Conservation (phyloP, 1,140 invertebrate genomes). For the Trigoniulus corallinus region DNA sequence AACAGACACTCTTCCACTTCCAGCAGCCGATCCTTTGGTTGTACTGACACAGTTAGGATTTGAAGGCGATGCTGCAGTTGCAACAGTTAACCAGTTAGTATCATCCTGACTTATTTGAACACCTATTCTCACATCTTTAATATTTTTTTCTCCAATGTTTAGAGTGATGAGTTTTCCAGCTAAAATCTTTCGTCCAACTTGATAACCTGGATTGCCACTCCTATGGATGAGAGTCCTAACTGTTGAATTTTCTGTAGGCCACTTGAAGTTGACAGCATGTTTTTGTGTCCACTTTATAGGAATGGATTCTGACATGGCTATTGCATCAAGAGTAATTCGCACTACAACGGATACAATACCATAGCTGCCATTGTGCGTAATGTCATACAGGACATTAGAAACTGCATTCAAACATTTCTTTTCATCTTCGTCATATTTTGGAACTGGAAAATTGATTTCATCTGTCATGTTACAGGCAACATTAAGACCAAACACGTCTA, state of each 20-base stretch:
- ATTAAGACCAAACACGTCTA: too few species aligned
- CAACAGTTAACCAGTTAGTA: background rate
- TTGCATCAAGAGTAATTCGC: background rate
- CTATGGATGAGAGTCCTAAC: background rate
- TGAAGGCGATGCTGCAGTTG: background rate
- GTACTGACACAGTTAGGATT: too few species aligned
- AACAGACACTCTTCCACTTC: background rate
- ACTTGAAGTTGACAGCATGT: background rate
- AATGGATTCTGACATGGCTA: background rate
- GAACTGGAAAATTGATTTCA: background rate
- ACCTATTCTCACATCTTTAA: background rate
- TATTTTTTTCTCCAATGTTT: too few species aligned
- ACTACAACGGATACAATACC: background rate
- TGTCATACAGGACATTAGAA: background rate
- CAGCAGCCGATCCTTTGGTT: too few species aligned
- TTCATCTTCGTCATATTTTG: background rate
- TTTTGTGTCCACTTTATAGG: background rate
- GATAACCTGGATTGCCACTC: slow-evolving; percentile 1
- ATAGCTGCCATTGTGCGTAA: background rate
- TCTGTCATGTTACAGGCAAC: too few species aligned
- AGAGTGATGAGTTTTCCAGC: background rate
- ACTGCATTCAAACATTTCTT: background rate
- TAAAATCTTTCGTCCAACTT: background rate
- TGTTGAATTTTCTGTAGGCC: background rate
- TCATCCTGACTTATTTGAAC: background rate